Evolutionary conservation across 1,140 invertebrate genomes (phyloP).

Genomic region (Calosoma granatense): DNA sequence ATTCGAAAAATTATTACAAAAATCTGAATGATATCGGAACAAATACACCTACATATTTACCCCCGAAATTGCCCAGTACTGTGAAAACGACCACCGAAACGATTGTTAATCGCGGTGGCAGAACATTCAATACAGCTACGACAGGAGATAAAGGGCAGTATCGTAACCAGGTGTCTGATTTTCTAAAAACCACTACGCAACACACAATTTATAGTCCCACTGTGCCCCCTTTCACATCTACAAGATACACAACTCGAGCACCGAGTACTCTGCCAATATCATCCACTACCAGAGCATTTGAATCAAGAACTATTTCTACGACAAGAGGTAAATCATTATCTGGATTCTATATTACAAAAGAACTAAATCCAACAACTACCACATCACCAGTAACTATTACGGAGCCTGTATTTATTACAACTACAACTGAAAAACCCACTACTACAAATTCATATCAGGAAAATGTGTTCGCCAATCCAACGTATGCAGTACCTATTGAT

Average conservation of each 20-base stretch:
- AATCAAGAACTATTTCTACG: not conserved
- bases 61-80: not conserved
- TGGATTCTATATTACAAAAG: conserved; percentile 1
- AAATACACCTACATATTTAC: conserved; percentile 12
- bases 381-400: not conserved
- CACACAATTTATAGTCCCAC: conserved; percentile 31
- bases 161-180: conserved; percentile 19
- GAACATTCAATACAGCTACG: conserved; percentile 17
- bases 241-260: not conserved
- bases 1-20: conserved; percentile 15
- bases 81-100: conserved; percentile 13
- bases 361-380: not conserved
- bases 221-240: conserved; percentile 26
- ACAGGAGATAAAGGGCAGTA: conserved; percentile 3
- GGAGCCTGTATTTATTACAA: not conserved
- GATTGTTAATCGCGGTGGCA: conserved; percentile 24
- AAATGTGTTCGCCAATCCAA: too few relatives aligned
- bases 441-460: not conserved
- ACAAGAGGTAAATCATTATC: not conserved
- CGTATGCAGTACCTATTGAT: not conserved
- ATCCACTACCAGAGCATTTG: not conserved
- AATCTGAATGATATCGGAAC: conserved; percentile 20
- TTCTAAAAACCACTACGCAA: conserved; percentile 30
- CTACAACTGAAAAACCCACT: not conserved
- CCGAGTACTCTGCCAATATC: not conserved